Base-by-base conservation (phyloP, 2,888 invertebrate species). In the Volucella inanis region DNA sequence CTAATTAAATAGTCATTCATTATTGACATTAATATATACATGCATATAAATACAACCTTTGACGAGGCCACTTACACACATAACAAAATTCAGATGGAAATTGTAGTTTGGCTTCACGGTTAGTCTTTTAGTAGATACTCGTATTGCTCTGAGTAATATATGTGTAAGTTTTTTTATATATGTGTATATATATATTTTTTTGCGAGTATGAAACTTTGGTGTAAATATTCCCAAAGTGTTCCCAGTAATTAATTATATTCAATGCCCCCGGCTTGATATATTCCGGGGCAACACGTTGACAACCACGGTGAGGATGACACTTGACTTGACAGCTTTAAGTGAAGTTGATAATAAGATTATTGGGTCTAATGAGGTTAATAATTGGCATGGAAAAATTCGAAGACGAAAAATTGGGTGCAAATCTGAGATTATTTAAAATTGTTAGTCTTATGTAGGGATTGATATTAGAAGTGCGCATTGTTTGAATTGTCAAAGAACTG, bases 1-100 rank as follows among this genome's bases (percentile, higher is more conserved):
- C 65, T 81, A 85, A 85, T 85, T 77, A 72, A 81, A 71, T 55
- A 72, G 47, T 67, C 62, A 81, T 85, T 85, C 76, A 81, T 85
- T 85, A 85, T 68, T 77, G 76, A 47, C 62, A 81, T 81, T 75
- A 75, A 76, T 71, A 72, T 50, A 59, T 55, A 72, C 55, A 59
- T 55, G 31, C 70, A 62, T 15, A 70, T 38, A 59, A 61, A 71
- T 18, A 78, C 15, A 41, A 62, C 50, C 54, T 61, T 18, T 31
- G 52, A 43, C 52, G 64, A 31, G 64, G 59, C 65, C 54, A 54
- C 79, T 61, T 41, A 52, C 22, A 50, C 41, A 15, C 9, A 31
- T 61, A 15, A n/a, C 43, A 8, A 31, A 43, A 43, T 38, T 38
- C n/a, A 65, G 43, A 62, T 43, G 61, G 50, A 64, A 52, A 71